phyloP scores from a whole-genome alignment of 2,113 vertebrate genomes.

The Ardeotis arabs region DNA sequence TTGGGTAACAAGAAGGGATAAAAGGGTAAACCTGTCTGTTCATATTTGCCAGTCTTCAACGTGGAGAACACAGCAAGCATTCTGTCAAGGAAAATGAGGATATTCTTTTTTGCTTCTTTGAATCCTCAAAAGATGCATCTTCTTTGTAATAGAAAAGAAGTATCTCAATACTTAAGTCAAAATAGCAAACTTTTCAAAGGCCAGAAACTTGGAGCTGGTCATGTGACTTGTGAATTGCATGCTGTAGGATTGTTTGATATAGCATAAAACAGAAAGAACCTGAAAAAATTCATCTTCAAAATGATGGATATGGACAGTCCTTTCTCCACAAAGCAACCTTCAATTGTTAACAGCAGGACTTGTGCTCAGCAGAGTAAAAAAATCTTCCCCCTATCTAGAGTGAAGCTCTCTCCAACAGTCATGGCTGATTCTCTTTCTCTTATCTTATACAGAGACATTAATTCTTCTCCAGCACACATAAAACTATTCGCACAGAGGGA shows the following conservation, averaged over 20 bases:
- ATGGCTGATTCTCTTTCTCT: constrained; percentile 39
- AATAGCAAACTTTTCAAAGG: constrained; percentile 77
- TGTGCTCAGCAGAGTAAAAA: constrained; percentile 42
- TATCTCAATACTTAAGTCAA: constrained; percentile 75
- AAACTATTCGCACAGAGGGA: constrained; percentile 39
- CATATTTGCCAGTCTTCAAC: constrained; percentile 68
- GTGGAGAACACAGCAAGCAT: constrained; percentile 67
- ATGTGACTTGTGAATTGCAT: constrained; percentile 5
- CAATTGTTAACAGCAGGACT: constrained; percentile 56
- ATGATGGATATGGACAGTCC: neutral
- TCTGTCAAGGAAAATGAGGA: constrained; percentile 76
- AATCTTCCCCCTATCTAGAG: neutral
- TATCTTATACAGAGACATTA: constrained; percentile 43
- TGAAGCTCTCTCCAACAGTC: constrained; percentile 46
- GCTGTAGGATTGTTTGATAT: constrained; percentile 55
- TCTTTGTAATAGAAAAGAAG: constrained; percentile 71
- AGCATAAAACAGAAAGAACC: constrained; percentile 19
- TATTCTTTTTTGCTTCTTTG: constrained; percentile 72
- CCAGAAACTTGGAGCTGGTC: constrained; percentile 58
- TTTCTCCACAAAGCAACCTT: constrained; percentile 40
- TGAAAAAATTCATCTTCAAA: constrained; percentile 47
- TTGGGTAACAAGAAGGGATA: constrained; percentile 72
- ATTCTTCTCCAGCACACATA: constrained; percentile 36
- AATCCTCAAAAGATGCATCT: constrained; percentile 75
- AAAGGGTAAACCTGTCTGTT: constrained; percentile 71